Base-by-base conservation (phyloP, 2,113 vertebrate species). In the Lethenteron reissneri region DNA sequence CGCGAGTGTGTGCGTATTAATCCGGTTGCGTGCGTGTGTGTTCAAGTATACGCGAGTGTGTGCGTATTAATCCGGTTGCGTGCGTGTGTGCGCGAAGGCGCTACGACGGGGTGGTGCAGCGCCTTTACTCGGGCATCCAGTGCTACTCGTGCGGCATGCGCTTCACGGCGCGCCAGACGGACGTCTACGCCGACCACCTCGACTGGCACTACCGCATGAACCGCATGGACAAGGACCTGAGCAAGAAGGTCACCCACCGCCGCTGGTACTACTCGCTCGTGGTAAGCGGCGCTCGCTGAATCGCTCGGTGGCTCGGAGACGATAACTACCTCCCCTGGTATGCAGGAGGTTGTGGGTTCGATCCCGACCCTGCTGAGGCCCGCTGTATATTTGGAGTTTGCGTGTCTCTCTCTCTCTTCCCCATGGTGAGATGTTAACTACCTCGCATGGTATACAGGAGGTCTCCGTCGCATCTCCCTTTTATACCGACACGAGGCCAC, bases 151-250 rank as follows among this genome's bases (percentile, higher is more conserved):
- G 94, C 78, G 90, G 90, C 75, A 94, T 97, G 91, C 85, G 94
- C 72, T 99, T 99, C 80, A 96, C 90, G 2, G 78, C 86, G 5
- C 85, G 88, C 12, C 91, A 99, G 79, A 97, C 94, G 2, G 94
- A 99, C 76, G 83, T 97, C 70, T 99, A 97, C 62, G 94, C 92
- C 0, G 94, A 99, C 80, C 94, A 99, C 75, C 83, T 99, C 80
- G 94, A 99, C 73, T 99, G 94, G 94, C 94, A 99, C 82, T 99
- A 95, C 77, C 85, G 92, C 10, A 90, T 94, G 82, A 99, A 99
- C 79, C 81, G 94, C 70, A 90, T 88, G 0, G 91, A 94, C 73
- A 99, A 99, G 73, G 88, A 94, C 12, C 85, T 92, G 70, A 88
- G 88, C 83, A 86, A 89, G 76, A 97, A 95, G 82, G 79, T 97